Percentiles rank a stretch among this genome's conserved stretches.
phyloP scores from a whole-genome alignment of 1,140 invertebrate genomes.

The Metopolophium dirhodum region DNA sequence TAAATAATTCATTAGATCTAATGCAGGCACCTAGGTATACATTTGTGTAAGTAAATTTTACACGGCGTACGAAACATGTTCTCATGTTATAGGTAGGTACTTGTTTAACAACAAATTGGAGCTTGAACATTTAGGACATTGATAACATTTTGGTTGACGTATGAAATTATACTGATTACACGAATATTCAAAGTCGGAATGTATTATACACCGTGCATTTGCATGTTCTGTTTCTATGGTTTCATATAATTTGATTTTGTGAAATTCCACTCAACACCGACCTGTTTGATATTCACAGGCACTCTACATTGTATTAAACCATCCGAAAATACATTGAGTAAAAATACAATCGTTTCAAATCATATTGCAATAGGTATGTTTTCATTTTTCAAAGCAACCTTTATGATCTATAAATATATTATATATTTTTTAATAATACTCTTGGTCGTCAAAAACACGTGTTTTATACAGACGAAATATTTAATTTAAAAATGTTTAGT shows the following conservation, averaged over 20 bases:
- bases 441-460: background rate
- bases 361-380: background rate
- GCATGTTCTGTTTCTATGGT: background rate
- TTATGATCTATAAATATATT: background rate
- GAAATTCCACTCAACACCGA: background rate
- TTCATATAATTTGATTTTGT: constrained; percentile 18
- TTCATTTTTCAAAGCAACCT: background rate
- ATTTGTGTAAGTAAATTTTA: background rate
- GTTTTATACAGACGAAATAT: background rate
- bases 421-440: background rate
- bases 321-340: background rate
- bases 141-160: background rate
- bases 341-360: background rate
- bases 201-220: background rate
- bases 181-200: constrained; percentile 7
- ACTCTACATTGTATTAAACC: background rate
- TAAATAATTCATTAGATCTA: constrained; percentile 1
- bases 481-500: background rate
- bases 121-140: background rate
- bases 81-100: background rate
- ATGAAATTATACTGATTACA: constrained; percentile 25
- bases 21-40: background rate
- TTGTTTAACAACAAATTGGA: background rate
- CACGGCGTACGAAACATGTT: background rate
- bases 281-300: background rate